Conservation (phyloP, 2,888 invertebrate genomes). For the Brenthis ino region DNA sequence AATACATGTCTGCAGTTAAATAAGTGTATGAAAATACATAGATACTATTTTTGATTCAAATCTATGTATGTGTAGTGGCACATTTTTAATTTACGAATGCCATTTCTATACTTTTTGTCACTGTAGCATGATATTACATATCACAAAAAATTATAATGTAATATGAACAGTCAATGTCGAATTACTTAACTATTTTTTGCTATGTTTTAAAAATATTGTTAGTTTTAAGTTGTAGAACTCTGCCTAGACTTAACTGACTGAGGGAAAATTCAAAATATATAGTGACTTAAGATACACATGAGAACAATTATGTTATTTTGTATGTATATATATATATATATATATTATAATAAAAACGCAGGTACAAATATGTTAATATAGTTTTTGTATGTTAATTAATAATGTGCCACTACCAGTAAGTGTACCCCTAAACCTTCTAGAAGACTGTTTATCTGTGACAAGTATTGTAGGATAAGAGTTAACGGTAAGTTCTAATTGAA, state of each 20-base stretch:
- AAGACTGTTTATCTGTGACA: slow-evolving; percentile 48
- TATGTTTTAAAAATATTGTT: no score
- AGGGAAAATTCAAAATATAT: no score
- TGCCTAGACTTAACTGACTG: no score
- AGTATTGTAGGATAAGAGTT: slow-evolving; percentile 38
- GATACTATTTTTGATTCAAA: not conserved
- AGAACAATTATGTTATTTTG: no score
- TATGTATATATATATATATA: no score
- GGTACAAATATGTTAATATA: not conserved
- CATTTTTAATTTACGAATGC: slow-evolving; percentile 10
- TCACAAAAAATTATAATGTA: not conserved
- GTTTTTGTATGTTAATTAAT: slow-evolving; percentile 2
- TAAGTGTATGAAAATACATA: not conserved
- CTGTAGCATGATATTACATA: slow-evolving; percentile 5
- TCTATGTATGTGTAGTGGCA: not conserved
- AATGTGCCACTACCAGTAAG: slow-evolving; percentile 19
- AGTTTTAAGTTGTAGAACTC: no score
- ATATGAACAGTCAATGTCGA: no score
- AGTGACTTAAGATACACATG: no score
- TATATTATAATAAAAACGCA: not conserved
- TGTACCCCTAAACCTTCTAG: slow-evolving; percentile 39
- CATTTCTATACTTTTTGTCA: not conserved
- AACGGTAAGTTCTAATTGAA: slow-evolving; percentile 23
- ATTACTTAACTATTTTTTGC: no score
- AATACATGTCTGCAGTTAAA: no score